A percentile compares a stretch with the other conserved stretches of the same genome.
Evolutionary conservation across 2,888 invertebrate genomes (phyloP).

Genomic region (Cataglyphis altisquamis): DNA sequence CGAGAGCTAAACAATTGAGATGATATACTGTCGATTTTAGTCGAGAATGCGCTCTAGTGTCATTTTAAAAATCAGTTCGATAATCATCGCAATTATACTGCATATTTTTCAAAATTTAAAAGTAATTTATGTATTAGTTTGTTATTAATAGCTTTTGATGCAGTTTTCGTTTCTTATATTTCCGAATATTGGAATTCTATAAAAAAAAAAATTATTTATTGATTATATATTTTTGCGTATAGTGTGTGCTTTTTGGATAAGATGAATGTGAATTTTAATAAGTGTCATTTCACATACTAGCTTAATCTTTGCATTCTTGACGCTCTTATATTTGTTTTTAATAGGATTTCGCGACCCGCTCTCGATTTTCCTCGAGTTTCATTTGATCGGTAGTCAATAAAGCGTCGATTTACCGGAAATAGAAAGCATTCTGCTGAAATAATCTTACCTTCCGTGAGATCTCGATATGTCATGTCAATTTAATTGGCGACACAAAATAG

Average conservation of each 20-base stretch:
- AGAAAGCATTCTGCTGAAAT: not conserved
- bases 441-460: conserved; percentile 6
- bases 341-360: conserved; percentile 13
- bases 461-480: conserved; percentile 21
- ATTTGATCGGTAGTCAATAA: conserved; percentile 40
- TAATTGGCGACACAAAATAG: conserved; percentile 19
- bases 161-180: not conserved
- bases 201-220: not conserved
- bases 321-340: not conserved
- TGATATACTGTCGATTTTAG: not conserved
- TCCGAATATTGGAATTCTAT: not conserved
- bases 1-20: conserved; percentile 43
- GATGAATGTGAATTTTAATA: conserved; percentile 3
- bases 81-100: not conserved
- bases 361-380: conserved; percentile 18
- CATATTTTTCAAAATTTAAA: too few species aligned
- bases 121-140: too few species aligned
- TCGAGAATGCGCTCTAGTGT: conserved; percentile 9
- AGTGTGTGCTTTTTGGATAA: not conserved
- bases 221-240: not conserved
- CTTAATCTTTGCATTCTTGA: not conserved
- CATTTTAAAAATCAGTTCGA: conserved; percentile 18
- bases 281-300: not conserved
- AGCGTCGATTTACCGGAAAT: conserved; percentile 31
- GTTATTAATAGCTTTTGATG: too few species aligned